phyloP scores from a whole-genome alignment of 92 coral and sea anemone genomes.

The Paramuricea clavata region DNA sequence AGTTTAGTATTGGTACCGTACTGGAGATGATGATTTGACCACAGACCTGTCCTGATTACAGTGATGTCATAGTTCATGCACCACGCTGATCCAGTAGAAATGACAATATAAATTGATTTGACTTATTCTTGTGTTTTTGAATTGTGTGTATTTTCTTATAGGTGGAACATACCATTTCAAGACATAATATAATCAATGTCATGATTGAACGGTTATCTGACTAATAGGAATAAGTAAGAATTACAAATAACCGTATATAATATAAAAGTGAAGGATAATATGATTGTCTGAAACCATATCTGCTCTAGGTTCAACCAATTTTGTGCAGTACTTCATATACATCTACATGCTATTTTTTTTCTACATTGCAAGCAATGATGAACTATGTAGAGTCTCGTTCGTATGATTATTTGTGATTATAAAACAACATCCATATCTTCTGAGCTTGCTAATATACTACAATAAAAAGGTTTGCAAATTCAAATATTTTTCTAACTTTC shows the following conservation, averaged over 20 bases:
- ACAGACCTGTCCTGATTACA: constrained; percentile 78
- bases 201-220: neutral
- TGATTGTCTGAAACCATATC: too few species aligned
- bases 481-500: neutral
- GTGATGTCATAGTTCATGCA: constrained; percentile 64
- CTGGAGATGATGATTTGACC: constrained; percentile 74
- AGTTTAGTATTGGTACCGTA: neutral
- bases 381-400: constrained; percentile 73
- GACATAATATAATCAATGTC: neutral
- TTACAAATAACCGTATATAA: too few species aligned
- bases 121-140: neutral
- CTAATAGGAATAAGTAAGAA: neutral
- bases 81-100: constrained; percentile 51
- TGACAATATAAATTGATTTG: neutral
- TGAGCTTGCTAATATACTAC: constrained; percentile 14
- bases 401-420: constrained; percentile 70
- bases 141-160: neutral
- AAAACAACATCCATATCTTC: constrained; percentile 15
- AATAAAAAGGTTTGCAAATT: neutral
- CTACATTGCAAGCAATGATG: constrained; percentile 39
- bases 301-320: too few species aligned
- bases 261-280: too few species aligned
- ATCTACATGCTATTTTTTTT: too few species aligned
- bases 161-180: neutral
- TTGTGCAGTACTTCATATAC: too few species aligned